A percentile compares a stretch with the other conserved stretches of the same genome.
Evolutionary conservation across 2,113 vertebrate species (phyloP).

Genomic region (Camelus dromedarius): DNA sequence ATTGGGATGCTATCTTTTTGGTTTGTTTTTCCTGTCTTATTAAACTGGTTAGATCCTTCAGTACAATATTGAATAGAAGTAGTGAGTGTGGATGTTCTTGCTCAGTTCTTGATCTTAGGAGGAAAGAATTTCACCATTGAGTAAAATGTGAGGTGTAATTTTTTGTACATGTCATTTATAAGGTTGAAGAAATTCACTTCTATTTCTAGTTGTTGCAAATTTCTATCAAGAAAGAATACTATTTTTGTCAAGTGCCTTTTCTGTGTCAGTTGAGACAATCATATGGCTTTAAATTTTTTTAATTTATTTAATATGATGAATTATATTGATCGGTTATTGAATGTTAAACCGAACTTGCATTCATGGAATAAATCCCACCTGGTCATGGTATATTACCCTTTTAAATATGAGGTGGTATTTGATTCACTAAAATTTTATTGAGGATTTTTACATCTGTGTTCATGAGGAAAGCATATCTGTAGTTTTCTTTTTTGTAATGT

Average conservation of each 20-base stretch:
- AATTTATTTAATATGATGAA: neutral
- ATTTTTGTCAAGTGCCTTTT: neutral
- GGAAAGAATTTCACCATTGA: neutral
- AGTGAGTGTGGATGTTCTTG: neutral
- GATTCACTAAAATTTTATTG: neutral
- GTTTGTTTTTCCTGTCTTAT: neutral
- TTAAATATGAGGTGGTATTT: slow-evolving; percentile 2
- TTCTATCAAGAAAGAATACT: neutral
- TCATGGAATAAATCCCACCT: neutral
- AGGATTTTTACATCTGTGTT: slow-evolving; percentile 7
- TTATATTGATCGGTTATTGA: neutral
- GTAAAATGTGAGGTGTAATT: neutral
- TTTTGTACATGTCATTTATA: neutral
- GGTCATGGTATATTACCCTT: neutral
- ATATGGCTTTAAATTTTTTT: neutral
- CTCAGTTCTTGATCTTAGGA: neutral
- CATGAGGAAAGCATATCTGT: neutral
- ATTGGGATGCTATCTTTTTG: neutral
- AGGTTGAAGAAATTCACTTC: neutral
- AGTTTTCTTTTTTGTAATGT: neutral
- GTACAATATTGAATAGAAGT: neutral
- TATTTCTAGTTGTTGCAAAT: slow-evolving; percentile 29
- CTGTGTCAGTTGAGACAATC: neutral
- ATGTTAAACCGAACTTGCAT: neutral
- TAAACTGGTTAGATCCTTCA: neutral